Percentiles rank a stretch among this genome's conserved stretches.
Conservation (phyloP, 1,140 invertebrate species). For the Dolichoris vasculosae region DNA sequence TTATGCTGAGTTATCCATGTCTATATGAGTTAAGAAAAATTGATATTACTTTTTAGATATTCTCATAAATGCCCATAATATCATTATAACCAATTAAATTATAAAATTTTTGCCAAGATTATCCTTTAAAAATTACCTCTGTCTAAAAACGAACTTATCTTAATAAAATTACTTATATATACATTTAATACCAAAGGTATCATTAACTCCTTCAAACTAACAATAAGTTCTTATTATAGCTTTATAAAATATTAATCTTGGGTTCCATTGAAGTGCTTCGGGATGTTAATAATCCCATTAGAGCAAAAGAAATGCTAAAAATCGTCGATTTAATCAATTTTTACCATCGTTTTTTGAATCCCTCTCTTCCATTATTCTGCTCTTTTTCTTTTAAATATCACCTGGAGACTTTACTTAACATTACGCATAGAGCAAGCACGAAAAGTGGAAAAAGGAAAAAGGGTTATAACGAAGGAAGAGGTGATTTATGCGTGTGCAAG, state of each 20-base stretch:
- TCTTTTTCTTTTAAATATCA: too few species aligned
- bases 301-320: not conserved
- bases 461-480: not conserved
- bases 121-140: not conserved
- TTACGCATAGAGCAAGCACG: too few species aligned
- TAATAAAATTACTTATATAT: not conserved
- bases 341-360: not conserved
- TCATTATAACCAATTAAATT: not conserved
- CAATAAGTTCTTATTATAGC: not conserved
- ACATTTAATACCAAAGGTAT: not conserved
- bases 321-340: not conserved
- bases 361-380: too few species aligned
- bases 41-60: not conserved
- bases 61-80: not conserved
- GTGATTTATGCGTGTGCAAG: not conserved
- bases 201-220: not conserved
- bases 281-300: not conserved
- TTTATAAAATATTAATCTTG: not conserved
- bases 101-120: not conserved
- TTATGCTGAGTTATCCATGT: not conserved
- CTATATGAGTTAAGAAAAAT: not conserved
- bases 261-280: not conserved
- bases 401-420: too few species aligned
- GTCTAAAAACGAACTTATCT: not conserved
- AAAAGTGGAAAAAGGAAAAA: slow-evolving; percentile 5